Percentiles rank a stretch among this genome's conserved stretches.
These are phyloP conservation scores for Accipiter cooperii DNA, from an alignment of 2,113 vertebrate genomes.

Conservation along the genomic window DNA sequence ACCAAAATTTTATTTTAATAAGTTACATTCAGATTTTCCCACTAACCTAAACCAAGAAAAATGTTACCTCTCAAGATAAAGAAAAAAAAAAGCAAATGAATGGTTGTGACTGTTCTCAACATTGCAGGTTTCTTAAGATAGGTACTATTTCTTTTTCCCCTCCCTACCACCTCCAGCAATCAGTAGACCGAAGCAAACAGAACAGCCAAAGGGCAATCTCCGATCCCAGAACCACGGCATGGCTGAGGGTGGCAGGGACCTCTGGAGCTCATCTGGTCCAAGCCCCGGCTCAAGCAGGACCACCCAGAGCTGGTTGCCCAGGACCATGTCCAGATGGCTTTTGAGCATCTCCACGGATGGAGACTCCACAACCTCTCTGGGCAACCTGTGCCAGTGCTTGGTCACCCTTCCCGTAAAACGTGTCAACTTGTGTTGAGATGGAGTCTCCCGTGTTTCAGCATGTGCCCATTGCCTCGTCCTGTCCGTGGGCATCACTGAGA, in stretches of 20 bases:
- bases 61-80: not conserved
- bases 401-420: not conserved
- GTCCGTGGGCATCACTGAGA: not conserved
- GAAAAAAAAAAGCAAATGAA: not conserved
- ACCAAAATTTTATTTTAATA: not conserved
- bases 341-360: not conserved
- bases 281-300: not conserved
- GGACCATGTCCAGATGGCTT: accelerated
- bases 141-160: not conserved
- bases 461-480: not conserved
- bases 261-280: not conserved
- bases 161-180: not conserved
- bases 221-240: not conserved
- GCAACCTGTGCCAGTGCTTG: not conserved
- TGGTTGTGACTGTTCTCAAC: not conserved
- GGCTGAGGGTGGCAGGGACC: not conserved
- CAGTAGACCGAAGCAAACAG: not conserved
- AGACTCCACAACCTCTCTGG: not conserved
- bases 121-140: not conserved
- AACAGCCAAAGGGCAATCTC: not conserved
- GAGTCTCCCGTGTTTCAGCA: not conserved
- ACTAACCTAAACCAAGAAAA: not conserved
- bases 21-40: not conserved
- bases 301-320: not conserved
- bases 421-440: not conserved